Evolutionary conservation across 2,113 vertebrate genomes (phyloP), one percentile per base, ranked within the genome.

Genomic region (Indicator maculatus): DNA sequence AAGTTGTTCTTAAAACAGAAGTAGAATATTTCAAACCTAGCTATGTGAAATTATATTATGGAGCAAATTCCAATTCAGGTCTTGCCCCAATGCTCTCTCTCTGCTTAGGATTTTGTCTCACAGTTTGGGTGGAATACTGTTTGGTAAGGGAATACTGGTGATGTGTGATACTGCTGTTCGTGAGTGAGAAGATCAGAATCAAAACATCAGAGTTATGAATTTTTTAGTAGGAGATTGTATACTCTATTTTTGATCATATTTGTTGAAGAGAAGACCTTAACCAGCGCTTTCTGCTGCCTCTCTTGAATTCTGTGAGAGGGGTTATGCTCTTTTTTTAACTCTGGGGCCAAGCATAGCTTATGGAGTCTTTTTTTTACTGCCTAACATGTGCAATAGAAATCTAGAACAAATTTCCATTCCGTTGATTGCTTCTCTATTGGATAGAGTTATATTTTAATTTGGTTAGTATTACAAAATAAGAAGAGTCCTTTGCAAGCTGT

Each of bases 321-420:
- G 10, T 66, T 65, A 20, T 38, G 15, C n/a, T 44, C 38, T 33
- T 45, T 8, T 24, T 13, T 17, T 31, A n/a, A n/a, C 44, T 31
- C 11, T 52, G 26, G 5, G 5, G 2, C 17, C 30, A 61, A 69
- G 65, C 6, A 23, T 16, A 11, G 12, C 7, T 27, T 70, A 0
- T 83, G 38, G 65, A 30, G 8, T 73, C 9, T 15, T 70, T 86
- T 86, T 75, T 39, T 24, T 36, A 36, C 36, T 47, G 23, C 16
- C 33, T 80, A 23, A 47, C 19, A 1, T 69, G 16, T 31, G 16
- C n/a, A 61, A 4, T 2, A 28, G 38, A 66, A 79, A 16, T 33
- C 41, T 44, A 44, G 44, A 16, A 60, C 16, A 70, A 12, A 75
- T 61, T 69, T 71, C 31, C 4, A 13, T 52, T 92, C 24, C 8